These are phyloP conservation scores for Leptoclinus maculatus DNA, from an alignment of 2,797 vertebrate species.

Conservation along the genomic window DNA sequence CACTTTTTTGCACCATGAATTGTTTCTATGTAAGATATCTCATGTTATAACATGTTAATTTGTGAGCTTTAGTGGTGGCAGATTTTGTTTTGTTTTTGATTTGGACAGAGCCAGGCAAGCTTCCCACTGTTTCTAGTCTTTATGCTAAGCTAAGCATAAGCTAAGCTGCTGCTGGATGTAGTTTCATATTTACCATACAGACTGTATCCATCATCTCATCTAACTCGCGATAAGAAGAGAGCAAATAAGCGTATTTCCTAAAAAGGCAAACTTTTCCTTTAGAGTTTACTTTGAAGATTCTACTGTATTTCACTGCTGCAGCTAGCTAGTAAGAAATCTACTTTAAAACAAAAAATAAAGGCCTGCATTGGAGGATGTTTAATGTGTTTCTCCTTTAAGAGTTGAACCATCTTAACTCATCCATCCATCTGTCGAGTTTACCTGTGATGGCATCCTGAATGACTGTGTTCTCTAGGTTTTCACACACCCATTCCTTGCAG, in stretches of 20 bases:
- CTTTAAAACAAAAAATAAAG: not conserved
- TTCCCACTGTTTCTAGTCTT: not conserved
- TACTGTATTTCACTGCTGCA: not conserved
- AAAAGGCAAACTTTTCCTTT: not conserved
- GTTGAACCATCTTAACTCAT: not conserved
- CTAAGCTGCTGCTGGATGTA: not conserved
- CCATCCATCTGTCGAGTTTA: slow-evolving; percentile 42
- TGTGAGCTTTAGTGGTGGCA: not conserved
- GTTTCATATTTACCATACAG: not conserved
- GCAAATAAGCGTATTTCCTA: not conserved
- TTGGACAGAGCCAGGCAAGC: not conserved
- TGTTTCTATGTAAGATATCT: not conserved
- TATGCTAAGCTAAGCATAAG: slow-evolving; percentile 4
- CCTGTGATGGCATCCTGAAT: slow-evolving; percentile 82
- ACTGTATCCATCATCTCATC: not conserved
- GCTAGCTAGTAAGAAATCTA: not conserved
- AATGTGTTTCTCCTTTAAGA: not conserved
- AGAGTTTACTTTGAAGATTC: not conserved
- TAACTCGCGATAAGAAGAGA: not conserved
- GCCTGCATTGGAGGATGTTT: not conserved
- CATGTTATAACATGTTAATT: not conserved
- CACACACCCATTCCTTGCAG: slow-evolving; percentile 95
- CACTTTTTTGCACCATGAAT: not conserved
- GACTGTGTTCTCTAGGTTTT: slow-evolving; percentile 79
- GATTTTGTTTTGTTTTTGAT: not conserved